A percentile compares a stretch with the other conserved stretches of the same genome.
These are phyloP conservation scores for Trachymyrmex septentrionalis DNA, from an alignment of 1,140 invertebrate species.

Conservation along the genomic window DNA sequence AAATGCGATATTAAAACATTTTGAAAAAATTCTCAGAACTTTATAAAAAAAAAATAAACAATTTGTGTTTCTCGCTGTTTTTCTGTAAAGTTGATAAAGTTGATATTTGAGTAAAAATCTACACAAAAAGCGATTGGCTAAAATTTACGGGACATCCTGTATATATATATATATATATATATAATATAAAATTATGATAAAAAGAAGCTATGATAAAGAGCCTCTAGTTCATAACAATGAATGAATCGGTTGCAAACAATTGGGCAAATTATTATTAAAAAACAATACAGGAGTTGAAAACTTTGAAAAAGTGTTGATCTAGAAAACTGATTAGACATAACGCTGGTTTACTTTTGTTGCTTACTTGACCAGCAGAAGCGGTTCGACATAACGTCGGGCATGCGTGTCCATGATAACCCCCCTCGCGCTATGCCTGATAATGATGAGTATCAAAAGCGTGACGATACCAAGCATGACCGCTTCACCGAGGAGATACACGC, in stretches of 20 bases:
- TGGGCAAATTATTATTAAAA: not conserved
- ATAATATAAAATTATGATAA: too few species aligned
- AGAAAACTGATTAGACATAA: constrained; percentile 35
- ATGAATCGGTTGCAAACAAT: not conserved
- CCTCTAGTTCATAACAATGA: too few species aligned
- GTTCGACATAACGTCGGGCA: constrained; percentile 89
- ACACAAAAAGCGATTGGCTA: too few species aligned
- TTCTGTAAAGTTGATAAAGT: too few species aligned
- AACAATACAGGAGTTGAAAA: not conserved
- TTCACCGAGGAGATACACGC: constrained; percentile 90
- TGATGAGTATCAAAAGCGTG: constrained; percentile 88
- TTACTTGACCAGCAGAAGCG: constrained; percentile 90
- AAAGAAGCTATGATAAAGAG: not conserved
- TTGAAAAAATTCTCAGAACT: too few species aligned
- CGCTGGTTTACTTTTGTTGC: constrained; percentile 74
- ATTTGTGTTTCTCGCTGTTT: too few species aligned
- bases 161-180: too few species aligned
- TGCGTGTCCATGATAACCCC: constrained; percentile 91
- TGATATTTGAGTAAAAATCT: too few species aligned
- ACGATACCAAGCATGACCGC: constrained; percentile 88
- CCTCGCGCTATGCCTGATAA: constrained; percentile 90
- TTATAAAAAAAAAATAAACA: too few species aligned
- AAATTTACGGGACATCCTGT: too few species aligned
- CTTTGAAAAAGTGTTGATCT: not conserved
- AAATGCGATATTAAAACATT: too few species aligned